Evolutionary conservation across 1,140 invertebrate genomes (phyloP).

Genomic region (Thereuonema tuberculata): DNA sequence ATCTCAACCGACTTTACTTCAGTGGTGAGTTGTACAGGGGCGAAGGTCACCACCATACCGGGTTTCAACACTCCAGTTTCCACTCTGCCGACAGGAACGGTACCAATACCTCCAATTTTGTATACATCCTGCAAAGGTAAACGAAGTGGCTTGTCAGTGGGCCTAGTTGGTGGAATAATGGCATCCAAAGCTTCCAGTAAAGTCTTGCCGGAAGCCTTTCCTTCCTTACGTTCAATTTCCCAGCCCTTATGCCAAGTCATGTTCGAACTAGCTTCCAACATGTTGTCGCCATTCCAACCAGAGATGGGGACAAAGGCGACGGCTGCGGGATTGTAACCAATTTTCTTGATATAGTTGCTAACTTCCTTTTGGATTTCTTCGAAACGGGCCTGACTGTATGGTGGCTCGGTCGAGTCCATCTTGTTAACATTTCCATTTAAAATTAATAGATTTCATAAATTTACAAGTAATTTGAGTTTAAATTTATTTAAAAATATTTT

Average conservation of each 20-base stretch:
- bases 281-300: constrained; percentile 97
- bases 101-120: constrained; percentile 99
- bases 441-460: too few species aligned
- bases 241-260: constrained; percentile 98
- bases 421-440: constrained; percentile 97
- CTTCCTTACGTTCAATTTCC: constrained; percentile 82
- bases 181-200: constrained; percentile 88
- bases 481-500: too few species aligned
- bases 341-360: constrained; percentile 86
- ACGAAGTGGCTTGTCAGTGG: constrained; percentile 89
- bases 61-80: constrained; percentile 97
- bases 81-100: constrained; percentile 95
- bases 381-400: constrained; percentile 81
- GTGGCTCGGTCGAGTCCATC: constrained; percentile 97
- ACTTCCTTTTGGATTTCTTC: constrained; percentile 98
- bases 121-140: constrained; percentile 95
- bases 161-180: constrained; percentile 80
- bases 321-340: constrained; percentile 89
- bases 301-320: constrained; percentile 98
- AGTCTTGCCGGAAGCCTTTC: constrained; percentile 73
- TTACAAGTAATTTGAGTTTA: too few species aligned
- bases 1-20: constrained; percentile 99
- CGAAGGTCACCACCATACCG: constrained; percentile 96
- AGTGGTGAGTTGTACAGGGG: constrained; percentile 83
- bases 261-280: constrained; percentile 81